phyloP scores from a whole-genome alignment of 2,888 invertebrate species.

The Tyria jacobaeae region DNA sequence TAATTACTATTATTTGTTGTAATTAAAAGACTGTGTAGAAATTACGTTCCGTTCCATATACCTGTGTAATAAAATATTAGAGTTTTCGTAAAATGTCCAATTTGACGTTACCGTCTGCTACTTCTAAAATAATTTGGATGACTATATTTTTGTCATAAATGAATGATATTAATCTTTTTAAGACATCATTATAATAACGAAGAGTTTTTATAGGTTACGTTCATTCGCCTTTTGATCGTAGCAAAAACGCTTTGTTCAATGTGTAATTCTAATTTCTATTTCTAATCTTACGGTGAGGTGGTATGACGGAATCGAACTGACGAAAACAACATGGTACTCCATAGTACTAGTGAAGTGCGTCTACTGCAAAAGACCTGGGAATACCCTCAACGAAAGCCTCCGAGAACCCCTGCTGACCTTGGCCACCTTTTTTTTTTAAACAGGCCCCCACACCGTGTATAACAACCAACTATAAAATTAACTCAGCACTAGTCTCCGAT shows the following conservation, averaged over 20 bases:
- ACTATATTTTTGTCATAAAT: slow-evolving; percentile 20
- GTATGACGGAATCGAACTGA: no score
- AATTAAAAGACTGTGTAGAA: slow-evolving; percentile 43
- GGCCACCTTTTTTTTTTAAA: no score
- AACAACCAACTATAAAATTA: no score
- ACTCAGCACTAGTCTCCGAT: no score
- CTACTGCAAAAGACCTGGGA: no score
- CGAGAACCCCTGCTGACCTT: no score
- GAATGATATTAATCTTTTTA: slow-evolving; percentile 7
- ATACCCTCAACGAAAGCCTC: no score
- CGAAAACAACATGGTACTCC: no score
- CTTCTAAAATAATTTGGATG: slow-evolving; percentile 12
- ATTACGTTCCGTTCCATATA: slow-evolving; percentile 36
- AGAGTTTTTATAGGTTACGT: slow-evolving; percentile 21
- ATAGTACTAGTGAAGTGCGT: no score
- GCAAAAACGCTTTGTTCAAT: not conserved
- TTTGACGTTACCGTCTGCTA: slow-evolving; percentile 29
- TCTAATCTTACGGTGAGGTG: no score
- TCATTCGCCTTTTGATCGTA: slow-evolving; percentile 4
- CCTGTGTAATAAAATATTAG: slow-evolving; percentile 31
- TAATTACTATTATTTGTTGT: slow-evolving; percentile 31
- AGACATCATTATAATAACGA: slow-evolving; percentile 11
- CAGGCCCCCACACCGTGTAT: no score
- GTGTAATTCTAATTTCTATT: not conserved
- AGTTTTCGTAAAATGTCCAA: slow-evolving; percentile 27